phyloP scores from a whole-genome alignment of 1,140 invertebrate species.

The Hycleus phaleratus region DNA sequence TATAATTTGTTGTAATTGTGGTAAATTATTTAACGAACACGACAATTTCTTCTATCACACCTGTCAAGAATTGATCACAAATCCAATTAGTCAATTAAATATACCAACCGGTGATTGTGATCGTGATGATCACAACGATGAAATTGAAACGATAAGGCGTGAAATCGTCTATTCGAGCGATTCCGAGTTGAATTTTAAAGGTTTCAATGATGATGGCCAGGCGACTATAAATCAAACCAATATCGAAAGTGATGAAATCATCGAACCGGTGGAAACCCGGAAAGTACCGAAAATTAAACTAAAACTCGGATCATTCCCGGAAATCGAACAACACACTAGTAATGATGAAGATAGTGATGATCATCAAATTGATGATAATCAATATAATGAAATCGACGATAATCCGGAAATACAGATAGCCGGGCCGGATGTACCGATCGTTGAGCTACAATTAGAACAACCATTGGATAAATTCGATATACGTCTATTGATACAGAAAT shows the following conservation, averaged over 20 bases:
- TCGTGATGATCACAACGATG: neutral
- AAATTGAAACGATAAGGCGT: conserved; percentile 4
- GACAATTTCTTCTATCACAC: conserved; percentile 65
- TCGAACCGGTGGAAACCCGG: conserved; percentile 28
- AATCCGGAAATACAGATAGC: conserved; percentile 41
- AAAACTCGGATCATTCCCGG: conserved; percentile 31
- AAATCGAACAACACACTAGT: conserved; percentile 37
- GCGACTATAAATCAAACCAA: neutral
- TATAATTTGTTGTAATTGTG: conserved; percentile 70
- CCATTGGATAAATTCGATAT: conserved; percentile 64
- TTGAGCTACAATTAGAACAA: conserved; percentile 65
- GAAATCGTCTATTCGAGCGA: conserved; percentile 10
- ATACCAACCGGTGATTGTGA: neutral
- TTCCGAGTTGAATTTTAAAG: conserved; percentile 2
- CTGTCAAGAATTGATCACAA: conserved; percentile 40
- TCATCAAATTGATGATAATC: conserved; percentile 22
- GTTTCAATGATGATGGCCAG: conserved; percentile 3
- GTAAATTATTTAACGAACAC: conserved; percentile 61
- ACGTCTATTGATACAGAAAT: conserved; percentile 62
- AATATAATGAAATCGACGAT: conserved; percentile 18
- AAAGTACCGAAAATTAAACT: conserved; percentile 47
- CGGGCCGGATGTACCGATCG: conserved; percentile 53
- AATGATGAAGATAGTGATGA: conserved; percentile 47
- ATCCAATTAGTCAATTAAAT: neutral
- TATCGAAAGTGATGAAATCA: conserved; percentile 13